Evolutionary conservation across 2,797 vertebrate species (phyloP).

Genomic region (Alauda arvensis): DNA sequence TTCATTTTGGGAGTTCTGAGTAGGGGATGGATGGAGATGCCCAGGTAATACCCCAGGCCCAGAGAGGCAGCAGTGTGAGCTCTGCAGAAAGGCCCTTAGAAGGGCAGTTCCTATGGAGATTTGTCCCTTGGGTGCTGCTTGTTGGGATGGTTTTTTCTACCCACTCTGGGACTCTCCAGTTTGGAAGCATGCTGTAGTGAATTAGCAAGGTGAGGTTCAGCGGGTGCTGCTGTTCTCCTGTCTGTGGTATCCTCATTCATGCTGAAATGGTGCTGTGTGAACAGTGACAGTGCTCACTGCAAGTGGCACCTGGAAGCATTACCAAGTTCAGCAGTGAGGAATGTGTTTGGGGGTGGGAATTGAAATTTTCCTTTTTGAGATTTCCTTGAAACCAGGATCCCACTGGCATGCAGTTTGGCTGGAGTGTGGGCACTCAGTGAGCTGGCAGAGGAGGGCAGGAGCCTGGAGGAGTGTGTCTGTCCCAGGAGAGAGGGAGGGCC

Average conservation of each 20-base stretch:
- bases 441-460: not conserved
- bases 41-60: not conserved
- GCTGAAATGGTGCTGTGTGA: not conserved
- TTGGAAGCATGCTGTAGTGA: not conserved
- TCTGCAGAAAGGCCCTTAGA: not conserved
- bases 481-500: not conserved
- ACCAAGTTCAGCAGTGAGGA: not conserved
- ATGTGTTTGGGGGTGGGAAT: not conserved
- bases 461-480: not conserved
- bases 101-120: not conserved
- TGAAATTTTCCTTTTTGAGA: not conserved
- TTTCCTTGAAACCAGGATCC: not conserved
- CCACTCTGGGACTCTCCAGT: not conserved
- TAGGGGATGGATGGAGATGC: not conserved
- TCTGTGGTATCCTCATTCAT: not conserved
- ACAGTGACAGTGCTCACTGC: not conserved
- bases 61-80: not conserved
- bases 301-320: not conserved
- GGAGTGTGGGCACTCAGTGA: not conserved
- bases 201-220: not conserved
- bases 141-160: not conserved
- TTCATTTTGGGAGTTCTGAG: not conserved
- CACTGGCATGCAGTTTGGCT: not conserved
- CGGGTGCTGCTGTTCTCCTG: not conserved
- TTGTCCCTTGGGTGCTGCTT: not conserved